These are phyloP conservation scores for Trissolcus basalis DNA, from an alignment of 1,140 invertebrate species.

Conservation along the genomic window DNA sequence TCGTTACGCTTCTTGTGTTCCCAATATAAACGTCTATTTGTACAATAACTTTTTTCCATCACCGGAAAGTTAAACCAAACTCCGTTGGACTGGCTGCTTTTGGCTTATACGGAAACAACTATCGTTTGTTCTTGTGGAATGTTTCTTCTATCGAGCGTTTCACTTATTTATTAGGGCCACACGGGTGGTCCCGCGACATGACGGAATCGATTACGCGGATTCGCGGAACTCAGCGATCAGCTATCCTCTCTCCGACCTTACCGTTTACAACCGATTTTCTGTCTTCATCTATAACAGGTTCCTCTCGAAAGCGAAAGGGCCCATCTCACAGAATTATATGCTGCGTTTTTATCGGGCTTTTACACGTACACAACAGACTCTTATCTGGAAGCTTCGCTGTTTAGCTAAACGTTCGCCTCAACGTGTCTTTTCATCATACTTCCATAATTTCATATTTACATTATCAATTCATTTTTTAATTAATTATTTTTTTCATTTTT, in stretches of 20 bases:
- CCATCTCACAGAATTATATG: slow-evolving; percentile 57
- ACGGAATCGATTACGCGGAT: slow-evolving; percentile 76
- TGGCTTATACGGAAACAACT: slow-evolving; percentile 55
- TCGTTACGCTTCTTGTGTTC: slow-evolving; percentile 26
- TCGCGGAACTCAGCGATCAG: slow-evolving; percentile 69
- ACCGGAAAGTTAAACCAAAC: slow-evolving; percentile 7
- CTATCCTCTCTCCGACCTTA: slow-evolving; percentile 39
- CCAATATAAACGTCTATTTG: slow-evolving; percentile 44
- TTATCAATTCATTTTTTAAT: slow-evolving; percentile 16
- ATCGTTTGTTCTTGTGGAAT: slow-evolving; percentile 48
- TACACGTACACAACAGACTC: too few species aligned
- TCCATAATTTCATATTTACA: slow-evolving; percentile 42
- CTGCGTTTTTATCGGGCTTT: too few species aligned
- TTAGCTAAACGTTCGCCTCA: too few species aligned
- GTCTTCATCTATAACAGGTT: slow-evolving; percentile 17
- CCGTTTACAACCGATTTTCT: slow-evolving; percentile 11
- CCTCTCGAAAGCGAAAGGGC: slow-evolving; percentile 23
- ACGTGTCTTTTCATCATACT: slow-evolving; percentile 8
- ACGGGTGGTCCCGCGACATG: slow-evolving; percentile 76
- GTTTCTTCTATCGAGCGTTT: slow-evolving; percentile 68
- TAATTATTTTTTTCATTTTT: too few species aligned
- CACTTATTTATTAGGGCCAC: slow-evolving; percentile 76
- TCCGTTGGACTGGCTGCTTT: slow-evolving; percentile 31
- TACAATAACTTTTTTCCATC: slow-evolving; percentile 35
- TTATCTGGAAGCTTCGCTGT: too few species aligned